These are phyloP conservation scores for Ladona fulva DNA, from an alignment of 1,140 invertebrate species.

Conservation along the genomic window DNA sequence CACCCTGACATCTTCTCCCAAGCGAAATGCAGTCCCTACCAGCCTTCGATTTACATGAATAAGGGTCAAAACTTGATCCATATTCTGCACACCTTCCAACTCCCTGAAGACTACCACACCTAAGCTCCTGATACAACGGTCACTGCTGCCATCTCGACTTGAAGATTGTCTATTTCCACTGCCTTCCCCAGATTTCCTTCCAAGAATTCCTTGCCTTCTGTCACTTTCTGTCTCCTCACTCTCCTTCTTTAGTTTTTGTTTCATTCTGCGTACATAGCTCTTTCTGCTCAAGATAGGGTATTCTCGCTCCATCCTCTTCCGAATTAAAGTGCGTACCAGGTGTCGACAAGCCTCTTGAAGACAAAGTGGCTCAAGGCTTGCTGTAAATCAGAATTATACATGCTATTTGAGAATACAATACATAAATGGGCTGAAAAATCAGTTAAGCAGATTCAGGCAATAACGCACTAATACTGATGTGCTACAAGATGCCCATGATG, in stretches of 20 bases:
- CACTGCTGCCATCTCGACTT: not conserved
- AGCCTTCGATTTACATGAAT: not conserved
- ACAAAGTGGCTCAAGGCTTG: not conserved
- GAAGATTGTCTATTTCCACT: not conserved
- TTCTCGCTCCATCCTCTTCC: not conserved
- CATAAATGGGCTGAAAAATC: too few relatives aligned
- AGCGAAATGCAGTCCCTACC: not conserved
- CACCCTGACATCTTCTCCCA: not conserved
- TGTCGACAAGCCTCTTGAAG: not conserved
- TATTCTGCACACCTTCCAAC: not conserved
- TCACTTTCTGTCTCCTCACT: not conserved
- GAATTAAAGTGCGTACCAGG: not conserved
- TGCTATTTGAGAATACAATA: too few relatives aligned
- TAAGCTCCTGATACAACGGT: not conserved
- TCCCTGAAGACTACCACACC: not conserved
- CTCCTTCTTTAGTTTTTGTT: not conserved
- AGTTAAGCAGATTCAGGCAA: too few relatives aligned
- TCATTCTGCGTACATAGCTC: not conserved
- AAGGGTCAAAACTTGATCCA: slow-evolving; percentile 2
- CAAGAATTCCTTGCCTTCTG: not conserved
- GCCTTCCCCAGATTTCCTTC: not conserved
- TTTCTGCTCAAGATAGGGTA: not conserved
- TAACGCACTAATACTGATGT: too few relatives aligned
- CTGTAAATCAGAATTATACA: not conserved
- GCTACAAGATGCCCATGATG: too few relatives aligned